Percentiles rank a stretch among this genome's conserved stretches.
These are phyloP conservation scores for cat (Felis catus) DNA, from an alignment of 2,113 vertebrate genomes.

Conservation along the genomic window DNA sequence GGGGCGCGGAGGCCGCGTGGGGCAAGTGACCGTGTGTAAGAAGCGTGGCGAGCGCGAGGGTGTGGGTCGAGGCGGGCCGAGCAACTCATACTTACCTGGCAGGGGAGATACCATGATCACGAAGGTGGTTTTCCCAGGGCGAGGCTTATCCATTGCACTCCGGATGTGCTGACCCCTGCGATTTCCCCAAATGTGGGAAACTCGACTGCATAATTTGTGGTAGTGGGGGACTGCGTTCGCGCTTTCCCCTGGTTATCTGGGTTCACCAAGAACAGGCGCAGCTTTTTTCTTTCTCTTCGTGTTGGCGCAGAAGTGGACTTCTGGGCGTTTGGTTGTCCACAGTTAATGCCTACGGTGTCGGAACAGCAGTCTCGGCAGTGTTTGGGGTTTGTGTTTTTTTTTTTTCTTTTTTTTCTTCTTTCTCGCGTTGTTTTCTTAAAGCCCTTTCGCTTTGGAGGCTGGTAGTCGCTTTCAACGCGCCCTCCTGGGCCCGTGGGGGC, in stretches of 20 bases:
- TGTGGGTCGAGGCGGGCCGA: fast-evolving
- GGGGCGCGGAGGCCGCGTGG: neutral
- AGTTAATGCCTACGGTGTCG: fast-evolving
- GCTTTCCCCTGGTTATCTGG: slow-evolving; percentile 26
- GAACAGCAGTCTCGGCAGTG: fast-evolving
- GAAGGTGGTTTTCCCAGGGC: no score
- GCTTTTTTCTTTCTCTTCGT: no score
- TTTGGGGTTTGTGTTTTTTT: fast-evolving
- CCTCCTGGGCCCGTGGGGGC: fast-evolving
- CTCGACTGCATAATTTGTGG: slow-evolving; percentile 57
- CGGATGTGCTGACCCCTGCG: no score
- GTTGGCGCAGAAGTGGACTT: no score
- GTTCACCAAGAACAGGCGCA: no score
- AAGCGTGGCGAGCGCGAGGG: neutral
- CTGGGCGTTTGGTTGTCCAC: fast-evolving
- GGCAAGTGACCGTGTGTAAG: neutral
- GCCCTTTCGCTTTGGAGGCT: fast-evolving
- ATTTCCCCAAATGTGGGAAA: slow-evolving; percentile 70
- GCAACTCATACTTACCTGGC: neutral
- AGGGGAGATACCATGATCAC: neutral
- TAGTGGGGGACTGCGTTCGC: slow-evolving; percentile 68
- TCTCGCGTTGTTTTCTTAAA: no score
- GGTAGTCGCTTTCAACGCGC: fast-evolving
- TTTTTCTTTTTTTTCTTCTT: fast-evolving
- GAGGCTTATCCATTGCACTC: no score